Evolutionary conservation across 1,140 invertebrate species (phyloP), one percentile per base, ranked within the genome.

Genomic region (Drosophila setifemur): DNA sequence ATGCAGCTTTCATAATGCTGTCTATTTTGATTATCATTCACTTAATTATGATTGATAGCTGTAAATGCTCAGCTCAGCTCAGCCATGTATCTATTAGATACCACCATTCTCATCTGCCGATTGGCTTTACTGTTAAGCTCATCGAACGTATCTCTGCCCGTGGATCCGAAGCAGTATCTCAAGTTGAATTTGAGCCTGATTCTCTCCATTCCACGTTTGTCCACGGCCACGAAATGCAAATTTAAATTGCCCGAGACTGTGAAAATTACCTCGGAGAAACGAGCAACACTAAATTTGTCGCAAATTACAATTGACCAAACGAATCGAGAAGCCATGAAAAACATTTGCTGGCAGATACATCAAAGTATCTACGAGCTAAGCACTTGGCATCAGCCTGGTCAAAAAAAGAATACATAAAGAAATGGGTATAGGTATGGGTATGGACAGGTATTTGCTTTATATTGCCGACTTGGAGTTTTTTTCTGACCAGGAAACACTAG

Each of bases 41-140:
- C 73, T 86, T 86, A 86, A 86, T 86, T 86, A 86, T 86, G 81
- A 86, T 86, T 86, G 81, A 86, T 86, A 86, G 81, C 81, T 86
- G 81, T 86, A 86, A 86, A 86, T 85, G 70, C 43, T 77, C 74
- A 78, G 72, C 44, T 37, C 14, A 47, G 57, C 31, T 39, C 33
- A 37, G 64, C 44, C 50, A 55, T 77, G 61, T 63, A 77, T 78
- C 75, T 73, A 61, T 79, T 78, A 57, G 75, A 79, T 79, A 66
- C 70, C 57, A 66, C 70, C 57, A 73, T 66, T 73, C 68, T 55
- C 40, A 55, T 47, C 39, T 58, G 71, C 71, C 75, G 69, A 85
- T 85, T 86, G 81, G 63, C 73, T 70, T 86, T 85, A 83, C 79
- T 70, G 79, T 85, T 83, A 78, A 45, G 39, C 49, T 54, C 25